Conservation (phyloP, 2,113 vertebrate genomes). For the Diglossa brunneiventris region DNA sequence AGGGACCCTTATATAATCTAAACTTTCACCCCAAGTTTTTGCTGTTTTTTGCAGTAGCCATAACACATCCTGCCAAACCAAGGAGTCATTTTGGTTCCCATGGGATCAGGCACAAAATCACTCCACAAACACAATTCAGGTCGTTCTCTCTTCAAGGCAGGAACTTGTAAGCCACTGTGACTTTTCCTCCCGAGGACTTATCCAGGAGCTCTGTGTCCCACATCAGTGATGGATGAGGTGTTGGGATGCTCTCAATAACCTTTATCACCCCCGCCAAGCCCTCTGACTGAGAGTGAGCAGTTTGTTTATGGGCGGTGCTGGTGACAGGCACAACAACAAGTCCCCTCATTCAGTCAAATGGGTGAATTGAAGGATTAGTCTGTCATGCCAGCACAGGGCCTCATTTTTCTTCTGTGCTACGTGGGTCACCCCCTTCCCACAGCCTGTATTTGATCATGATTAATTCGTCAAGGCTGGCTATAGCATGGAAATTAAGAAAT, state of each 20-base stretch:
- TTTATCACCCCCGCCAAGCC: slow-evolving; percentile 70
- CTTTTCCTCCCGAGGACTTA: slow-evolving; percentile 68
- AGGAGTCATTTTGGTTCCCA: background rate
- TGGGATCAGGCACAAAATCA: slow-evolving; percentile 17
- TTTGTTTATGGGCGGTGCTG: slow-evolving; percentile 86
- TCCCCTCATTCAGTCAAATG: slow-evolving; percentile 79
- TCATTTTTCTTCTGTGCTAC: slow-evolving; percentile 90
- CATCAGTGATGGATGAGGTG: slow-evolving; percentile 71
- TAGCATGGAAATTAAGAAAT: slow-evolving; percentile 86
- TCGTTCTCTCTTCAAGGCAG: slow-evolving; percentile 43
- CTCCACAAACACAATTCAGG: background rate
- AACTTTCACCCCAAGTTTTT: background rate
- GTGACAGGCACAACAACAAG: slow-evolving; percentile 76
- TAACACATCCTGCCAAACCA: background rate
- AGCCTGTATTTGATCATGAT: slow-evolving; percentile 78
- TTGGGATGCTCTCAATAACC: slow-evolving; percentile 74
- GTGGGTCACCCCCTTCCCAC: slow-evolving; percentile 61
- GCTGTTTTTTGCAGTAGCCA: background rate
- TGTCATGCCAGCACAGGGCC: slow-evolving; percentile 83
- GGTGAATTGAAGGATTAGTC: slow-evolving; percentile 88
- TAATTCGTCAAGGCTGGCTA: slow-evolving; percentile 87
- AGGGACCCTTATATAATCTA: background rate
- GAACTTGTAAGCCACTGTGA: slow-evolving; percentile 66
- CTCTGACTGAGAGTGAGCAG: slow-evolving; percentile 45
- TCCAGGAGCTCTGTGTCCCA: slow-evolving; percentile 63